A percentile compares a stretch with the other conserved stretches of the same genome.
phyloP scores from a whole-genome alignment of 2,888 invertebrate species.

The Cerastis rubricosa region DNA sequence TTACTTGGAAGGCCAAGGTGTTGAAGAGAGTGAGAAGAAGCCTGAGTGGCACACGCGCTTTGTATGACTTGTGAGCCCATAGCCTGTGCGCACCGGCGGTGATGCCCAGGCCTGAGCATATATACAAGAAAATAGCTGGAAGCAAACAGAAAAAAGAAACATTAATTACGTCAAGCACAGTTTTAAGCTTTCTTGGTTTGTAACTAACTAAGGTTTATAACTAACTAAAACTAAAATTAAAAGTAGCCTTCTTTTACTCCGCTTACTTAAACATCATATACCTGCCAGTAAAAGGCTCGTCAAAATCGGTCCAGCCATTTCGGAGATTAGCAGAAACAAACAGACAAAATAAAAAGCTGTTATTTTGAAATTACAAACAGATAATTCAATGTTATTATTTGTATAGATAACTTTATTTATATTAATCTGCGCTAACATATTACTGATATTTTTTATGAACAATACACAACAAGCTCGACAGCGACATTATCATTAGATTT shows the following conservation, averaged over 20 bases:
- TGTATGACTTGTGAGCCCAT: conserved; percentile 99
- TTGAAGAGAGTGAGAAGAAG: conserved; percentile 95
- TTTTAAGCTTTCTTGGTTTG: too few species aligned
- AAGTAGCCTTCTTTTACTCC: too few species aligned
- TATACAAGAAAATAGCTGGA: conserved; percentile 93
- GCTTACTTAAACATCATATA: too few species aligned
- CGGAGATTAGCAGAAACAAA: too few species aligned
- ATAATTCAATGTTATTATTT: too few species aligned
- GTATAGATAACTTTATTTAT: not conserved
- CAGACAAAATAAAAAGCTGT: too few species aligned
- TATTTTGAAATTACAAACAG: too few species aligned
- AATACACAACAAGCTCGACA: not conserved
- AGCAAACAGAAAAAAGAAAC: conserved; percentile 41
- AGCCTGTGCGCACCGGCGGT: conserved; percentile 99
- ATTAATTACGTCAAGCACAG: not conserved
- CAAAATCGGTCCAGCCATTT: too few species aligned
- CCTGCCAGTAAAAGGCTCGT: too few species aligned
- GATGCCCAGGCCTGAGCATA: conserved; percentile 96
- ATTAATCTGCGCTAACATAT: not conserved
- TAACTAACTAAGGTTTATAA: too few species aligned
- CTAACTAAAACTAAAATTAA: too few species aligned
- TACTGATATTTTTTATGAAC: not conserved
- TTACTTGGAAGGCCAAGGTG: conserved; percentile 97
- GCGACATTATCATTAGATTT: not conserved
- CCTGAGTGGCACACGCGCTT: conserved; percentile 96